A percentile compares a stretch with the other conserved stretches of the same genome.
Evolutionary conservation across 2,113 vertebrate species (phyloP).

Genomic region (Telmatochromis sp.): DNA sequence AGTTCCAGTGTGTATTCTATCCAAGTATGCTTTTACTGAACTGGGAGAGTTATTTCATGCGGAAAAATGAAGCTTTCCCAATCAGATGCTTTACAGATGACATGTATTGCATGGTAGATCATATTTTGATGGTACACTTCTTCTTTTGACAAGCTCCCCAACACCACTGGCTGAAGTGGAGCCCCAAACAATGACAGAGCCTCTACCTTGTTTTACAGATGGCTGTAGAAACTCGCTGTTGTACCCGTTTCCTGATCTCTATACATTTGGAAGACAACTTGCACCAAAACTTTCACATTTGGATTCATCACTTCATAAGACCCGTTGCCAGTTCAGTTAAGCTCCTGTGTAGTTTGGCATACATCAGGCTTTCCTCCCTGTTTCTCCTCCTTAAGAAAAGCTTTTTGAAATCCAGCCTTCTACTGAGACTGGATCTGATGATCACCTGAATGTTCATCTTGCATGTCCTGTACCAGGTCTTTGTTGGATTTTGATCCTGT

Average conservation of each 20-base stretch:
- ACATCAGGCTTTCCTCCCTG: rapidly evolving
- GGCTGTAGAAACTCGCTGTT: background rate
- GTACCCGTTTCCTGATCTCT: rapidly evolving
- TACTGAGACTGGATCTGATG: background rate
- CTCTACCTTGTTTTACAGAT: background rate
- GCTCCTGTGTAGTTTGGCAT: background rate
- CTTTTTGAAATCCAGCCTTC: background rate
- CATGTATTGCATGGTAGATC: background rate
- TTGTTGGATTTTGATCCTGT: background rate
- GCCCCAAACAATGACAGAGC: background rate
- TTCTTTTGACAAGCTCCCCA: background rate
- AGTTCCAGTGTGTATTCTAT: background rate
- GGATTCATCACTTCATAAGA: background rate
- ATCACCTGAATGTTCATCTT: background rate
- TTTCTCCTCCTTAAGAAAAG: background rate
- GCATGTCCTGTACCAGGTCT: background rate
- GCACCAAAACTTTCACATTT: background rate
- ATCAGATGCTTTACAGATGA: background rate
- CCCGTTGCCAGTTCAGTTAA: background rate
- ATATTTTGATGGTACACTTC: background rate
- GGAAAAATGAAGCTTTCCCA: background rate
- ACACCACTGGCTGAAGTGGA: background rate
- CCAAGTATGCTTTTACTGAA: rapidly evolving
- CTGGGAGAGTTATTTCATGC: rapidly evolving
- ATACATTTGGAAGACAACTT: background rate